A percentile compares a stretch with the other conserved stretches of the same genome.
phyloP scores from a whole-genome alignment of 2,888 invertebrate species.

The Piscicola geometra region DNA sequence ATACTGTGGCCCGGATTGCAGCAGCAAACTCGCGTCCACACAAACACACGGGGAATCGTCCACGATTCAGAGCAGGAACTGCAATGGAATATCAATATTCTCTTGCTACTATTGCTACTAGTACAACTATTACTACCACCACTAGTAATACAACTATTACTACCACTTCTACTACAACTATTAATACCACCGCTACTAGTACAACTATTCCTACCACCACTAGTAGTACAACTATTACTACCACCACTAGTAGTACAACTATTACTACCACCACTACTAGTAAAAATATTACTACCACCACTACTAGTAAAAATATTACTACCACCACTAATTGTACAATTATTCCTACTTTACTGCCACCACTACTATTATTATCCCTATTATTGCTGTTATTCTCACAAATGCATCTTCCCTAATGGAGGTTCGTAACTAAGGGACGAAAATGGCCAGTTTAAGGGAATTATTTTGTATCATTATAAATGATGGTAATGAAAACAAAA shows the following conservation, averaged over 20 bases:
- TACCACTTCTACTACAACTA: not conserved
- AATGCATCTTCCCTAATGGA: too few species aligned
- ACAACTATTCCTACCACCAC: not conserved
- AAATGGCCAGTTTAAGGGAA: too few species aligned
- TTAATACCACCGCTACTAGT: not conserved
- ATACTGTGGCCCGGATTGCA: too few species aligned
- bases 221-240: not conserved
- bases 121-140: not conserved
- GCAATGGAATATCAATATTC: too few species aligned
- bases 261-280: constrained; percentile 10
- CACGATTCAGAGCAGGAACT: too few species aligned
- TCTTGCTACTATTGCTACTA: not conserved
- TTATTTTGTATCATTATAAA: too few species aligned
- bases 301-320: constrained; percentile 4
- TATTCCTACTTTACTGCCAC: constrained; percentile 9
- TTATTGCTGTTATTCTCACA: constrained; percentile 8
- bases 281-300: constrained; percentile 7
- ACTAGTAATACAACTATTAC: not conserved
- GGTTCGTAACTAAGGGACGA: too few species aligned
- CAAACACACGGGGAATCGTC: too few species aligned
- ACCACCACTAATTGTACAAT: constrained; percentile 3
- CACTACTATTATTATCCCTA: constrained; percentile 8
- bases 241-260: constrained; percentile 3
- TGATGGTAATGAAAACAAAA: too few species aligned
- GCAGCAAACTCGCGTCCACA: too few species aligned